Conservation (phyloP, 2,113 vertebrate species). For the Dipodomys spectabilis region DNA sequence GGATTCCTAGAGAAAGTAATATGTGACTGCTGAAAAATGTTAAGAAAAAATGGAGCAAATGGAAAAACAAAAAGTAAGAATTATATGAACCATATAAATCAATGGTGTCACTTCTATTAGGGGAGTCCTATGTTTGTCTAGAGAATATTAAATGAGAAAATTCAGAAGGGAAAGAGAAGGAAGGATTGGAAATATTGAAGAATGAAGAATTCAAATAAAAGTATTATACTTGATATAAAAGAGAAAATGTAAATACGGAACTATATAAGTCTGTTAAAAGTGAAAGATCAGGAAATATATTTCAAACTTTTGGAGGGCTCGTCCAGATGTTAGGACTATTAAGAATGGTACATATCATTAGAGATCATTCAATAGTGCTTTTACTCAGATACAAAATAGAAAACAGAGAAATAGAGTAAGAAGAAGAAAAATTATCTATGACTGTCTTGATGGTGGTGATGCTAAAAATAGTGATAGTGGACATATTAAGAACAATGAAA, state of each 20-base stretch:
- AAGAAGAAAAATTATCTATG: neutral
- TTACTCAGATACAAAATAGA: neutral
- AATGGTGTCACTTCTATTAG: neutral
- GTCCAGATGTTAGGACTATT: neutral
- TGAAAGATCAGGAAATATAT: neutral
- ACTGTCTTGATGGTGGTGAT: neutral
- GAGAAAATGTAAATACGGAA: neutral
- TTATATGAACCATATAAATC: neutral
- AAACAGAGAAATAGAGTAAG: neutral
- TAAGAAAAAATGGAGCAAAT: neutral
- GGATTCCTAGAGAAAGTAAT: neutral
- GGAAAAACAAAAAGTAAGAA: neutral
- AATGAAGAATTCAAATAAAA: constrained; percentile 1
- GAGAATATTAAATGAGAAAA: neutral
- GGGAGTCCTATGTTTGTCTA: neutral
- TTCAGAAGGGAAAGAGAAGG: neutral
- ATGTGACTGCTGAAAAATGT: neutral
- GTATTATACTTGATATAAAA: neutral
- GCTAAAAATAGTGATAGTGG: neutral
- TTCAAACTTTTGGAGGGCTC: neutral
- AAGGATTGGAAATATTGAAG: neutral
- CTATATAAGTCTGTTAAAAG: neutral
- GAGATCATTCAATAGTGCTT: neutral
- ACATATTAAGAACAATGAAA: neutral
- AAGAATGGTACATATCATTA: neutral